Percentiles rank a stretch among this genome's conserved stretches.
phyloP scores from a whole-genome alignment of 30 jellyfish, hydroid and myxozoan species.

The Pelagia noctiluca region DNA sequence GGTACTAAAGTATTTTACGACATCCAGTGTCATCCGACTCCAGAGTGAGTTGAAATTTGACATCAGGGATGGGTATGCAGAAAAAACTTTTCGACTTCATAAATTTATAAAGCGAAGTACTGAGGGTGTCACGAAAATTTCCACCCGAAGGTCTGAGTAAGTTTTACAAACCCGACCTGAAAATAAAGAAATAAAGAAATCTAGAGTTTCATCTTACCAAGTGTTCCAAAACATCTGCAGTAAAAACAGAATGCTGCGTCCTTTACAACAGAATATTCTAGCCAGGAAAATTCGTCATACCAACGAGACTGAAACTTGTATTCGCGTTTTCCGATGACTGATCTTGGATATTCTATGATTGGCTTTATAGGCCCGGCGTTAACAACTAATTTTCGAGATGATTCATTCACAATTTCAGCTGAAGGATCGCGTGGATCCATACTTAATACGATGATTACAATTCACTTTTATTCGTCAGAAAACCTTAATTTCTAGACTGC shows the following conservation, averaged over 20 bases:
- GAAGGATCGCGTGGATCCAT: constrained; percentile 38
- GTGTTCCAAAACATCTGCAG: constrained; percentile 68
- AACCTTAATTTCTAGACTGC: background rate
- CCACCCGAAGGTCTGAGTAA: no score
- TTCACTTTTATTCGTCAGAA: constrained; percentile 14
- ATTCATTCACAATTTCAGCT: constrained; percentile 31
- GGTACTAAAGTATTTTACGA: no score
- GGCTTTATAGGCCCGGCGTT: constrained; percentile 36
- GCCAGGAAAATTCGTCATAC: constrained; percentile 44
- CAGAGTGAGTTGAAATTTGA: no score
- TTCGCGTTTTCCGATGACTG: constrained; percentile 35
- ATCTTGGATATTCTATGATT: constrained; percentile 8
- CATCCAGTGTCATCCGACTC: no score
- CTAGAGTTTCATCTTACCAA: no score
- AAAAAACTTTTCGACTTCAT: no score
- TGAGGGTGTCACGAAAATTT: no score
- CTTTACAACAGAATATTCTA: constrained; percentile 43
- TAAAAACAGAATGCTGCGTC: constrained; percentile 54
- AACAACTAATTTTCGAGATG: constrained; percentile 20
- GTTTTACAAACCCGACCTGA: no score
- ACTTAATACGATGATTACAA: constrained; percentile 5
- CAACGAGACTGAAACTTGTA: constrained; percentile 55
- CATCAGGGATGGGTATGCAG: no score
- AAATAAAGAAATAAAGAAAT: no score
- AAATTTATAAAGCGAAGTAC: no score